Base-by-base conservation (phyloP, 2,113 vertebrate genomes). In the Ariopsis seemanni region DNA sequence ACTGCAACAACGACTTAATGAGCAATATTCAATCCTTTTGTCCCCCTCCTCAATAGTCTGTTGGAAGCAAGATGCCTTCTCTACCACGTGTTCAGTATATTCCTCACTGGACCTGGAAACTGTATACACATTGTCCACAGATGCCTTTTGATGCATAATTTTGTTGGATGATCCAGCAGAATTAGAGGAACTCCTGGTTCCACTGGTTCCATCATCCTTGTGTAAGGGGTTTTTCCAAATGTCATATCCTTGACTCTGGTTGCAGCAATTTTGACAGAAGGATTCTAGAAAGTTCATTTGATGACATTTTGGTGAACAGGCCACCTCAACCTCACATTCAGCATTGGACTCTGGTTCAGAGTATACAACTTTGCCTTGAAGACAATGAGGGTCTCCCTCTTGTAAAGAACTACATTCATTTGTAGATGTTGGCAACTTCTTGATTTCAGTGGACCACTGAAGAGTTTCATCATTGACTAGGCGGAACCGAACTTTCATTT, bases 401-500 rank as follows among this genome's bases (percentile, higher is more conserved):
- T 91, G 93, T 62, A 90, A 52, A 20, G 60, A 90, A 10, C 84
- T 89, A 84, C 95, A 92, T 69, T 87, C 84, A 65, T 91, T 92
- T 65, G 89, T 91, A 72, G 80, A 83, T 53, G 92, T 87, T 50
- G 91, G 87, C 17, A 94, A 94, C 91, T 95, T 96, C 82, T 91
- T 95, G 86, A 97, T 95, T 88, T 97, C 92, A 0, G 96, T 98
- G 6, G 97, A 96, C 97, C 97, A 97, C 20, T 96, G 96, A 84
- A 97, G 89, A 0, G 94, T 95, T 89, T 99, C 96, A 0, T 97
- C 94, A 0, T 97, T 96, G 4, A 95, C 92, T 30, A 99, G 92
- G 27, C 94, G 96, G 91, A 99, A 97, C 57, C 97, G 96, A 9
- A 99, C 97, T 90, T 96, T 99, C 98, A 99, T 99, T 93, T 99